Conservation (phyloP, 2,888 invertebrate species). For the Heteromurus nitidus region DNA sequence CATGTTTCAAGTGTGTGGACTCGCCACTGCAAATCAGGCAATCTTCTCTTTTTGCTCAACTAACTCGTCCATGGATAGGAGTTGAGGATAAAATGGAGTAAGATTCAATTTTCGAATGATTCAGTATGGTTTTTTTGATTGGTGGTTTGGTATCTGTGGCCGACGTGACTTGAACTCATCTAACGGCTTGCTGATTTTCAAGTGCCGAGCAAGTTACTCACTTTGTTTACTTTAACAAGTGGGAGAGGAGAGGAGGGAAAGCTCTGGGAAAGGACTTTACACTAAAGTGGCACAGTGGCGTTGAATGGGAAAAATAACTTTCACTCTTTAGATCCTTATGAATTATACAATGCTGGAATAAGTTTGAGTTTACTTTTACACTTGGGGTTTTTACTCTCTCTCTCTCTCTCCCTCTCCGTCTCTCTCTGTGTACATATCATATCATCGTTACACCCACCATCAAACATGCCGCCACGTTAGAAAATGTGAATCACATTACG, state of each 20-base stretch:
- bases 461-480: too few relatives aligned
- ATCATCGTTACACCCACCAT: too few relatives aligned
- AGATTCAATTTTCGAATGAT: constrained; percentile 19
- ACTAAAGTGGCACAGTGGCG: not conserved
- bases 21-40: too few relatives aligned
- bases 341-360: not conserved
- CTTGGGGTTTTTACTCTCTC: not conserved
- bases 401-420: too few relatives aligned
- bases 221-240: constrained; percentile 12
- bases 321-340: not conserved
- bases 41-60: too few relatives aligned
- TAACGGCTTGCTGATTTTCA: constrained; percentile 53
- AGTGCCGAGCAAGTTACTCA: constrained; percentile 9
- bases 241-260: not conserved
- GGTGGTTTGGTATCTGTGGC: constrained; percentile 22
- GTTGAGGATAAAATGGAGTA: not conserved
- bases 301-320: not conserved
- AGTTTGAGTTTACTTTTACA: constrained; percentile 2
- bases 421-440: too few relatives aligned
- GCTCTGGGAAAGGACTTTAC: not conserved
- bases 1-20: too few relatives aligned
- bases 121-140: constrained; percentile 17
- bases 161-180: constrained; percentile 48
- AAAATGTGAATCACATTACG: too few relatives aligned
- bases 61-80: too few relatives aligned